Base-by-base conservation (phyloP, 2,113 vertebrate species). In the Pterocles burchelli region DNA sequence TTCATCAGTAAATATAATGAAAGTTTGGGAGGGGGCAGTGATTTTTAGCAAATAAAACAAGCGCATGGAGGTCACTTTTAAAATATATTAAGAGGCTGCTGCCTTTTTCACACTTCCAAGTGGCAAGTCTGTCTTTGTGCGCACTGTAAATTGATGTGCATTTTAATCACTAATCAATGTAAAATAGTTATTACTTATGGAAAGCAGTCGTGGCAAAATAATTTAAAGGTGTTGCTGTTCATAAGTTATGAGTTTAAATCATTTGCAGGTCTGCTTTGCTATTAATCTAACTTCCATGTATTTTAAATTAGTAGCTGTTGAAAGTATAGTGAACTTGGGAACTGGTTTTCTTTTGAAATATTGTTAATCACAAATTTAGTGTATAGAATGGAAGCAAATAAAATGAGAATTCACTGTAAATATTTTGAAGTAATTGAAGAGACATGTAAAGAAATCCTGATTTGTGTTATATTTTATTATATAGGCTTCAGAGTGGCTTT, bases 321-420 rank as follows among this genome's bases (percentile, higher is more conserved):
- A 87, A 84, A 77, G 51, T 76, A 19, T 29, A 61, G 51, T 90
- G 51, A 85, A 52, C 38, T 67, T 73, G 59, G 34, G 34, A 91
- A 58, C 24, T 82, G 38, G 4, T 29, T 90, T 80, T 74, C 51
- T 91, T 90, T 86, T 81, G 33, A 88, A 88, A 57, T 81, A 54
- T 8, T 93, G 55, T 90, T 83, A 57, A 88, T 57, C 87, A 82
- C 34, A 85, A 79, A 81, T 79, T 62, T 70, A 72, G 33, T 93
- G 68, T 93, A 51, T 49, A 86, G 48, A 78, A 62, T 93, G 66
- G 52, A 88, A 93, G 9, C 41, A 86, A 96, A 97, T 96, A 95
- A 96, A 96, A 73, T 62, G 28, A 86, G 41, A 96, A 81, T 74
- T 75, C 46, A 36, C 16, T 86, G 20, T 73, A 84, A 85, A 33